A percentile compares a stretch with the other conserved stretches of the same genome.
phyloP scores from a whole-genome alignment of 1,140 invertebrate species.

The Ooceraea biroi region DNA sequence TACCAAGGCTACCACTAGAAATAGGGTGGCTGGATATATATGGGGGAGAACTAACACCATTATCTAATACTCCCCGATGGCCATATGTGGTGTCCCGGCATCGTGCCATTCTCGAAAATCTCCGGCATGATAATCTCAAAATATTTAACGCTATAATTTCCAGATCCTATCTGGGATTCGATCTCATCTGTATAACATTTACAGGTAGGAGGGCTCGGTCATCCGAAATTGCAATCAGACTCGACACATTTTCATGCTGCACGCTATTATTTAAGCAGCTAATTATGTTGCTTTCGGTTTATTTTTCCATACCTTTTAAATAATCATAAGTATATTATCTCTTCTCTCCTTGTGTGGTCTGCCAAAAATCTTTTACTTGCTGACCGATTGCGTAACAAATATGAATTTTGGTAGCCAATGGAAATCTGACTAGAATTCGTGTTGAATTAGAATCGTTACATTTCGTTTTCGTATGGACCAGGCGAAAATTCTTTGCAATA shows the following conservation, averaged over 20 bases:
- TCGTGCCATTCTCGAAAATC: constrained; percentile 81
- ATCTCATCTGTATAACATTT: no score
- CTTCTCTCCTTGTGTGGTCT: constrained; percentile 1
- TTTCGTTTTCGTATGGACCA: neutral
- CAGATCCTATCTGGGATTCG: neutral
- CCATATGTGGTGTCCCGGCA: constrained; percentile 85
- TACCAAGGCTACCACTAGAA: constrained; percentile 76
- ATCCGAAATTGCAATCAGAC: no score
- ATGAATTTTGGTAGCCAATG: neutral
- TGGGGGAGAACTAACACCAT: constrained; percentile 83
- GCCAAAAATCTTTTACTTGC: constrained; percentile 18
- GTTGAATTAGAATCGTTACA: constrained; percentile 31
- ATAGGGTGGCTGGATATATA: constrained; percentile 66
- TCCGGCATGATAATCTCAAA: constrained; percentile 56
- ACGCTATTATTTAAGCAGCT: no score
- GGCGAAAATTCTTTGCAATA: neutral
- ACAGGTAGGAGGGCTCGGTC: no score
- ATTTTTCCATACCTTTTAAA: no score
- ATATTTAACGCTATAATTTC: neutral
- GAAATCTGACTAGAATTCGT: neutral
- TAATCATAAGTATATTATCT: neutral
- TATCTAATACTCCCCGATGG: constrained; percentile 84
- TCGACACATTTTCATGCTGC: no score
- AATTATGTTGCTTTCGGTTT: no score
- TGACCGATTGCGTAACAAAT: neutral